Percentiles rank a stretch among this genome's conserved stretches.
Evolutionary conservation across 2,888 invertebrate genomes (phyloP).

Genomic region (Operophtera brumata): DNA sequence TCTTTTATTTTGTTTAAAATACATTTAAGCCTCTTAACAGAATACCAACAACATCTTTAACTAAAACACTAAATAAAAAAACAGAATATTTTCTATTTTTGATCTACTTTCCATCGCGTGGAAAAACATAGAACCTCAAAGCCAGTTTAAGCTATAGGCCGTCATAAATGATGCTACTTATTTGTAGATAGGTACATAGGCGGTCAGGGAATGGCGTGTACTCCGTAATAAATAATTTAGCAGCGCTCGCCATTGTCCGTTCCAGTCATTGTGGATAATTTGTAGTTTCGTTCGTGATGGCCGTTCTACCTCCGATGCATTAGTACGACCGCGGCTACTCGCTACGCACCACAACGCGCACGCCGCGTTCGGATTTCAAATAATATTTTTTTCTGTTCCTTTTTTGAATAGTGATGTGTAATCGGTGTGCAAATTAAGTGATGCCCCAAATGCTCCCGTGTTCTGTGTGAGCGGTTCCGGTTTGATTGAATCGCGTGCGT

Average conservation of each 20-base stretch:
- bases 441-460: conserved; percentile 43
- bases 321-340: conserved; percentile 61
- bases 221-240: conserved; percentile 64
- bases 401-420: conserved; percentile 36
- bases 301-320: conserved; percentile 60
- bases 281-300: conserved; percentile 52
- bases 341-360: conserved; percentile 48
- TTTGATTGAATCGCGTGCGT: conserved; percentile 46
- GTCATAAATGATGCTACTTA: neutral
- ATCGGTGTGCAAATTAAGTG: conserved; percentile 37
- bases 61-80: neutral
- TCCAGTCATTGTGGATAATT: conserved; percentile 55
- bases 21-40: neutral
- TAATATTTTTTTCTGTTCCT: conserved; percentile 35
- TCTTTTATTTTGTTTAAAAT: too few relatives aligned
- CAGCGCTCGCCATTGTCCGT: conserved; percentile 54
- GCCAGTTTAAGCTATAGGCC: neutral
- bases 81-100: too few relatives aligned
- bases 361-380: conserved; percentile 40
- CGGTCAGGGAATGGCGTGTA: conserved; percentile 32
- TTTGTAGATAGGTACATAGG: conserved; percentile 17
- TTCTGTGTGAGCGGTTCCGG: conserved; percentile 46
- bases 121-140: neutral
- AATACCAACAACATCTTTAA: neutral
- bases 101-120: neutral